Conservation (phyloP, 1,140 invertebrate genomes). For the Bombus soroeensis region DNA sequence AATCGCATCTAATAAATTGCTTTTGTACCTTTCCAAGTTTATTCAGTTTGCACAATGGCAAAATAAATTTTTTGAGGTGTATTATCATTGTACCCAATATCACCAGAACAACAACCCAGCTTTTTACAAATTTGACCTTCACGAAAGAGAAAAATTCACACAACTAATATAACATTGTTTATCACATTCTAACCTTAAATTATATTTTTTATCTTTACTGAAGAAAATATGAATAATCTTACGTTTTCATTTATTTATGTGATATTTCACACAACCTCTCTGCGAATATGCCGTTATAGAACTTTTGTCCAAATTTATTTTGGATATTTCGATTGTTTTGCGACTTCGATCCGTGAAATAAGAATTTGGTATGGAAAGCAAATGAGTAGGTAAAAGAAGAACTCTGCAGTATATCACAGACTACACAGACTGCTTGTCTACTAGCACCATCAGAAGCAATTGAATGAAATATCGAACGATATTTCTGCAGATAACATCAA, state of each 20-base stretch:
- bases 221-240: not conserved
- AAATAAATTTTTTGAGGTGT: slow-evolving; percentile 31
- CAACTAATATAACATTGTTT: slow-evolving; percentile 13
- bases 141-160: slow-evolving; percentile 44
- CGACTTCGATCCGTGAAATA: not conserved
- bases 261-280: slow-evolving; percentile 11
- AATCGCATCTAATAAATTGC: slow-evolving; percentile 36
- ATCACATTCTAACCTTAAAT: slow-evolving; percentile 34
- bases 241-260: slow-evolving; percentile 21
- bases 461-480: not conserved
- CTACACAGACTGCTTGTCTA: too few relatives aligned
- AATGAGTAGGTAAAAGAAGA: not conserved
- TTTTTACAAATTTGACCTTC: slow-evolving; percentile 35
- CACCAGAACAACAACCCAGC: not conserved
- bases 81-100: slow-evolving; percentile 36
- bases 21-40: slow-evolving; percentile 30
- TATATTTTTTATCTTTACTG: not conserved
- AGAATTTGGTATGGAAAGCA: not conserved
- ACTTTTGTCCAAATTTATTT: not conserved
- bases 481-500: not conserved
- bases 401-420: not conserved
- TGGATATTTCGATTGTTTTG: not conserved
- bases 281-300: not conserved
- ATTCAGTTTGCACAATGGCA: slow-evolving; percentile 21
- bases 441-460: not conserved